A percentile compares a stretch with the other conserved stretches of the same genome.
Conservation (phyloP, 2,888 invertebrate genomes). For the Phyto melanocephala region DNA sequence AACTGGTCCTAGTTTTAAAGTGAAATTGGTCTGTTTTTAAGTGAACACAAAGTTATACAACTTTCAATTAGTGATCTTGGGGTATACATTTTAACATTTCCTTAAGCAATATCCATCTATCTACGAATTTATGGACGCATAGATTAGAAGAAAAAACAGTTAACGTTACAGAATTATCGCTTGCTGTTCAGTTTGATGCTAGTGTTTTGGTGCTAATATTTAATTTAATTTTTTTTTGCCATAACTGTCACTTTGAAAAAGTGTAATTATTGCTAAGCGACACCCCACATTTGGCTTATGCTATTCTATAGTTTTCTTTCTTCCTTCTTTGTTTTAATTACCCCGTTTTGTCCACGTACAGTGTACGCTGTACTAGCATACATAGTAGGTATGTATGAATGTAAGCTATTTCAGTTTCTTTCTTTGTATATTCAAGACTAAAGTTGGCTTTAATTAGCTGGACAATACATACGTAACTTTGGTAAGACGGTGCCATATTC, state of each 20-base stretch:
- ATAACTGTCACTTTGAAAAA: slow-evolving; percentile 65
- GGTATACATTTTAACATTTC: slow-evolving; percentile 31
- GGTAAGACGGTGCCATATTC: slow-evolving; percentile 54
- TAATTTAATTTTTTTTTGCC: slow-evolving; percentile 9
- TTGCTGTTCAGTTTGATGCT: background rate
- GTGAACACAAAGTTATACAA: slow-evolving; percentile 11
- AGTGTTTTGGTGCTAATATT: background rate
- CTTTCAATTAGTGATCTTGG: slow-evolving; percentile 44
- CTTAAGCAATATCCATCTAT: background rate
- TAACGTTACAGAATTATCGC: too few species aligned
- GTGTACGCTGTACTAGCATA: too few species aligned
- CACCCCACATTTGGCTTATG: slow-evolving; percentile 57
- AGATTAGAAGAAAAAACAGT: too few species aligned
- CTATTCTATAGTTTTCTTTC: slow-evolving; percentile 11
- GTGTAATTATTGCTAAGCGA: slow-evolving; percentile 68
- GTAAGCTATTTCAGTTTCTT: background rate
- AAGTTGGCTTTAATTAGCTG: slow-evolving; percentile 50
- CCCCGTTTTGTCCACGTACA: background rate
- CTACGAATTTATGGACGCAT: too few species aligned
- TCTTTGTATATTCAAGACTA: background rate
- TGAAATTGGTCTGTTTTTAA: background rate
- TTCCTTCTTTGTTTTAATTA: slow-evolving; percentile 23
- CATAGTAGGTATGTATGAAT: too few species aligned
- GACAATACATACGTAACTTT: slow-evolving; percentile 31
- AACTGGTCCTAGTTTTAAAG: slow-evolving; percentile 27